Conservation (phyloP, 2,797 vertebrate genomes). For the Micromesistius poutassou region DNA sequence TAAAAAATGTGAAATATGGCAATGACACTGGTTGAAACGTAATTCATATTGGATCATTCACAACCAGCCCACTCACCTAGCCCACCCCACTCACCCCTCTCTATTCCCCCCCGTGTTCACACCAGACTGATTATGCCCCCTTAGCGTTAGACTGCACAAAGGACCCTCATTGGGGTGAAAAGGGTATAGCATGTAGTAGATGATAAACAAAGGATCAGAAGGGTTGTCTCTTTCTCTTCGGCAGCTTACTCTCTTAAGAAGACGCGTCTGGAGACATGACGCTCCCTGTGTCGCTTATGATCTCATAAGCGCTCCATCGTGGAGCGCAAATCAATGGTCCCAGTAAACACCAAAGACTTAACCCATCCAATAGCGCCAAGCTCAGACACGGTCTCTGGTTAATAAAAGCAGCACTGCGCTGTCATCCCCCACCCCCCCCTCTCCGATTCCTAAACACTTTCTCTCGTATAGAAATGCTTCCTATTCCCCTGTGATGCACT, state of each 20-base stretch:
- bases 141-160: neutral
- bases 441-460: constrained; percentile 39
- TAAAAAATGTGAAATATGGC: neutral
- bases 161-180: constrained; percentile 1
- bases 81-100: neutral
- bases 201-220: constrained; percentile 16
- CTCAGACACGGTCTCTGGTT: constrained; percentile 56
- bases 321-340: constrained; percentile 39
- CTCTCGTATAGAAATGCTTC: constrained; percentile 34
- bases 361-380: constrained; percentile 38
- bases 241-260: constrained; percentile 3
- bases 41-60: neutral
- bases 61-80: neutral
- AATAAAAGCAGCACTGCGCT: constrained; percentile 59
- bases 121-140: no score
- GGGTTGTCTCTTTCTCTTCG: neutral
- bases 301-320: constrained; percentile 58
- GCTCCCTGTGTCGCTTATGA: constrained; percentile 47
- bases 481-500: constrained; percentile 43
- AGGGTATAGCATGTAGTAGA: constrained; percentile 9
- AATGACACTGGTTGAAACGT: neutral
- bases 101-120: neutral
- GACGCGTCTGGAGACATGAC: constrained; percentile 13
- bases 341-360: constrained; percentile 53
- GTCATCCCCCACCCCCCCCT: constrained; percentile 36